Base-by-base conservation (phyloP, 2,888 invertebrate species). In the Stegana nigrithorax region DNA sequence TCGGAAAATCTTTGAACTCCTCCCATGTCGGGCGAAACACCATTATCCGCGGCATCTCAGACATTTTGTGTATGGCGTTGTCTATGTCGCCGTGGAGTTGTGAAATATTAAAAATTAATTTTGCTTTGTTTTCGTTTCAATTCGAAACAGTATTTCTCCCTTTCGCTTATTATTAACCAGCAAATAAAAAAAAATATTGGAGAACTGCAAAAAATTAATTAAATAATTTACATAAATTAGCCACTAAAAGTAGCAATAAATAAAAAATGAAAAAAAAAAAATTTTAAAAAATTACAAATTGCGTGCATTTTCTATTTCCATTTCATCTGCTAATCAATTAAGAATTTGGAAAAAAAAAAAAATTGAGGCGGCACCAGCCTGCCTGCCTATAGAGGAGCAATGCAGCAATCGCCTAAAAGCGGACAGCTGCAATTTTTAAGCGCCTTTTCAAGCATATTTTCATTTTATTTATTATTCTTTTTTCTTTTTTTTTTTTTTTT, bases 21-120 rank as follows among this genome's bases (percentile, higher is more conserved):
- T 98, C 98, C 90, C 93, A 93, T 2, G 97, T 97, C 6, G 99
- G 99, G 64, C 95, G 90, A 85, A 99, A 99, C 50, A 89, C 85
- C 85, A 84, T 84, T 60, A 86, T 86, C 6, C 84, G 82, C 17
- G 85, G 82, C 67, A 82, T 72, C 27, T 83, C 82, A 42, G 72
- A 65, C 69, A 70, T 78, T 63, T 69, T 59, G 19, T 45, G 8
- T 51, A 8, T 25, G 26, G 19, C 21, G 4, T 36, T 4, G 17
- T 50, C 19, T 57, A 17, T 45, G 19, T 47, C n/a, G n/a, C n/a
- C n/a, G n/a, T n/a, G n/a, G n/a, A n/a, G n/a, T n/a, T n/a, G n/a
- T n/a, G 17, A 42, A 42, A 42, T 10, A 6, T 17, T 42, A 12
- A 26, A 39, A n/a, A 21, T 4, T 36, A 12, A 36, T 17, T 36